Percentiles rank a stretch among this genome's conserved stretches.
Conservation (phyloP, 2,113 vertebrate genomes). For the Deroptyus accipitrinus region DNA sequence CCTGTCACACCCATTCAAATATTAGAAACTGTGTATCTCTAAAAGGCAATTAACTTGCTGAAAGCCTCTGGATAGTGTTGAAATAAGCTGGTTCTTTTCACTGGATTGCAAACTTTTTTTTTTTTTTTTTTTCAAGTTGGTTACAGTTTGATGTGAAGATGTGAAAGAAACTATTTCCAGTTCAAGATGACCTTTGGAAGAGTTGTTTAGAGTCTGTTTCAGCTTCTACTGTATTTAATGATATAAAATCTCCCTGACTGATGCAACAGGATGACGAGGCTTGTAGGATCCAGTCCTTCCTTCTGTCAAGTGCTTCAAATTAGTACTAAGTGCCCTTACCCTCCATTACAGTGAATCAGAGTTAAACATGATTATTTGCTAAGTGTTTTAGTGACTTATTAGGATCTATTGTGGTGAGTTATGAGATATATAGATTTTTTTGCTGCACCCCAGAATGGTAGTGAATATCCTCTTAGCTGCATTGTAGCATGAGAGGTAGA, state of each 20-base stretch:
- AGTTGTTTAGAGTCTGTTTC: background rate
- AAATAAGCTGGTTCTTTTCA: background rate
- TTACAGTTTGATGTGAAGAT: background rate
- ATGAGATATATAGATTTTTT: background rate
- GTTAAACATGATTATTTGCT: background rate
- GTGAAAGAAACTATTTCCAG: background rate
- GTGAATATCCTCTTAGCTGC: background rate
- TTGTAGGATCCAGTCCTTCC: background rate
- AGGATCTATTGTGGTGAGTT: background rate
- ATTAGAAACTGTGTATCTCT: background rate
- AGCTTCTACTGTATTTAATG: background rate
- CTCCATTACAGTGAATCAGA: background rate
- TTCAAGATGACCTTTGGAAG: background rate
- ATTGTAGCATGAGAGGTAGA: background rate
- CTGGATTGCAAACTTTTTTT: background rate
- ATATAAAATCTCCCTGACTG: background rate
- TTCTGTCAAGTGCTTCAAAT: rapidly evolving
- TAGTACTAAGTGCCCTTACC: background rate
- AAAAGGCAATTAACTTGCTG: background rate
- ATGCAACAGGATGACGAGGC: background rate
- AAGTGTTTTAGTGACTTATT: background rate
- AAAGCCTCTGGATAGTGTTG: background rate
- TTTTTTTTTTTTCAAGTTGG: background rate
- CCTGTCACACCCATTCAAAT: background rate
- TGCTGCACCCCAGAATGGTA: background rate